phyloP scores from a whole-genome alignment of 23 tunicate genomes.

The Trididemnum clinides region DNA sequence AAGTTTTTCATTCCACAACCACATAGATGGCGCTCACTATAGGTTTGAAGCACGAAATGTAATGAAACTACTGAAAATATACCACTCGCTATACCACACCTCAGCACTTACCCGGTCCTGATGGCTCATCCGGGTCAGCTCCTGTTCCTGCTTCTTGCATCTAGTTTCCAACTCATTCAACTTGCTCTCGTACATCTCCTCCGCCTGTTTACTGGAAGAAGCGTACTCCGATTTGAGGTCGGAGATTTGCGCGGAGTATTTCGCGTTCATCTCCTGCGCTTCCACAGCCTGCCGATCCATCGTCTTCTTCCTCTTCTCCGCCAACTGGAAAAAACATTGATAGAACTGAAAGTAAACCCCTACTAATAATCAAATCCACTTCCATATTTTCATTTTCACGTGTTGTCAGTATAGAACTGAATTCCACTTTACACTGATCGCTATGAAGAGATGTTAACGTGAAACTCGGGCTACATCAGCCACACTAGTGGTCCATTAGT shows the following conservation, averaged over 20 bases:
- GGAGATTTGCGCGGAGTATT: constrained; percentile 44
- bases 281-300: constrained; percentile 86
- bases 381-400: too few species aligned
- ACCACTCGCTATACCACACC: too few species aligned
- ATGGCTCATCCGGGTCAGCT: constrained; percentile 72
- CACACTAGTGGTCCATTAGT: too few species aligned
- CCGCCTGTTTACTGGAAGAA: constrained; percentile 6
- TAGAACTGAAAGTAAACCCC: too few species aligned
- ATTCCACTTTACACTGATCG: too few species aligned
- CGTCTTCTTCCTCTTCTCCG: constrained; percentile 81
- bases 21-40: too few species aligned
- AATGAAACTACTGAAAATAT: too few species aligned
- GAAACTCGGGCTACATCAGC: too few species aligned
- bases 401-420: too few species aligned
- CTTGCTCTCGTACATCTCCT: constrained; percentile 46
- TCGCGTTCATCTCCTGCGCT: constrained; percentile 71
- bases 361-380: too few species aligned
- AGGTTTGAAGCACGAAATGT: too few species aligned
- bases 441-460: too few species aligned
- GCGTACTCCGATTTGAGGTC: constrained; percentile 33
- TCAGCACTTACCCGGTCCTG: constrained; percentile 79
- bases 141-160: constrained; percentile 81
- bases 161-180: constrained; percentile 52
- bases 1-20: neutral
- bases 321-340: constrained; percentile 66